Conservation (phyloP, 2,113 vertebrate genomes). For the Megaceryle maxima region DNA sequence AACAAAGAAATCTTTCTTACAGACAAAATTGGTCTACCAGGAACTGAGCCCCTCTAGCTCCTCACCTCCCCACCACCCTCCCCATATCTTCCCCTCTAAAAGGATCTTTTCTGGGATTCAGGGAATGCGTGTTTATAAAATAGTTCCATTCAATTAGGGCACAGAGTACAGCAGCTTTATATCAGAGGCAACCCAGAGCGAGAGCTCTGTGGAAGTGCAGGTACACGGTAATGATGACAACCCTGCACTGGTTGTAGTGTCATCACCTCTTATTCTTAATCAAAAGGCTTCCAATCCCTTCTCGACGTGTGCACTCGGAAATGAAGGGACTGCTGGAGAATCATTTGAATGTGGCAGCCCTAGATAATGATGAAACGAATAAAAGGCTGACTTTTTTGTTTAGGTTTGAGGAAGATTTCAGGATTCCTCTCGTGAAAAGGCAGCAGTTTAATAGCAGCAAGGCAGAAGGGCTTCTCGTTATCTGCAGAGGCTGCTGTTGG, state of each 20-base stretch:
- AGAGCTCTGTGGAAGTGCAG: conserved; percentile 69
- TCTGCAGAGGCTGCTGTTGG: conserved; percentile 18
- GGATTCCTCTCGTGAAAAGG: conserved; percentile 71
- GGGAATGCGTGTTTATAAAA: conserved; percentile 71
- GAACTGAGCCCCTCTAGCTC: conserved; percentile 64
- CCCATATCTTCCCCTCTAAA: conserved; percentile 48
- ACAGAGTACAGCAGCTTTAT: conserved; percentile 71
- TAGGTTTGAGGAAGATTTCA: conserved; percentile 73
- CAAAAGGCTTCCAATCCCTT: conserved; percentile 77
- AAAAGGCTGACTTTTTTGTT: conserved; percentile 73
- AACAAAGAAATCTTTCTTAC: conserved; percentile 57
- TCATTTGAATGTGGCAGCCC: conserved; percentile 77
- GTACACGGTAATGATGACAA: conserved; percentile 75
- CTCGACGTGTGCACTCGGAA: conserved; percentile 67
- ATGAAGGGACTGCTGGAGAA: conserved; percentile 73
- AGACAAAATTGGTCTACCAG: conserved; percentile 54
- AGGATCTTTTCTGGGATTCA: conserved; percentile 68
- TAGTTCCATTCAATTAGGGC: conserved; percentile 75
- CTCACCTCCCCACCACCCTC: conserved; percentile 70
- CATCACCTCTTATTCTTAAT: conserved; percentile 76
- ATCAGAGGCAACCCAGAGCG: conserved; percentile 71
- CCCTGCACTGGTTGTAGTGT: conserved; percentile 73
- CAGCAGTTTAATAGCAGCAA: conserved; percentile 61
- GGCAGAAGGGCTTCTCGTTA: conserved; percentile 71
- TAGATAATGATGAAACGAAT: conserved; percentile 78